phyloP scores from a whole-genome alignment of 2,888 invertebrate species.

The Morpho helenor region DNA sequence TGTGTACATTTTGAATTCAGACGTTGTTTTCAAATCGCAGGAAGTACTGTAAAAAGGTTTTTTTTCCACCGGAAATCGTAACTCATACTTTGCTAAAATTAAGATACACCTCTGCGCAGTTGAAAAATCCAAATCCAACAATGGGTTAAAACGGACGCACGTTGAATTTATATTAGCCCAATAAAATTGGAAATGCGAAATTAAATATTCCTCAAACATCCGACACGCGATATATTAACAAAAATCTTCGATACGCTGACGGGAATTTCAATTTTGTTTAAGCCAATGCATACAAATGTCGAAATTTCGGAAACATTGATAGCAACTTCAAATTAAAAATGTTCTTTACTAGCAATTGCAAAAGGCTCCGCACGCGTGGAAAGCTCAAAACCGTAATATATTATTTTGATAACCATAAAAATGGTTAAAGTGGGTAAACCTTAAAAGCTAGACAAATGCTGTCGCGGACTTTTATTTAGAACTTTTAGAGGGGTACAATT shows the following conservation, averaged over 20 bases:
- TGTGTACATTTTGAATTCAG: too few species aligned
- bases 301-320: slow-evolving; percentile 27
- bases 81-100: slow-evolving; percentile 24
- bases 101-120: slow-evolving; percentile 1
- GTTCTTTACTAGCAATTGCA: too few species aligned
- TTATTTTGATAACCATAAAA: too few species aligned
- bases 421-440: too few species aligned
- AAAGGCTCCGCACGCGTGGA: too few species aligned
- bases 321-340: too few species aligned
- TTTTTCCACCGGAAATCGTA: slow-evolving; percentile 20
- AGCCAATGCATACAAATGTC: slow-evolving; percentile 43
- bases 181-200: slow-evolving; percentile 35
- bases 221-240: slow-evolving; percentile 48
- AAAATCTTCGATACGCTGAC: slow-evolving; percentile 51
- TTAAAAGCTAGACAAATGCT: too few species aligned
- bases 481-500: too few species aligned
- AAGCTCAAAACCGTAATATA: too few species aligned
- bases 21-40: not conserved
- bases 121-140: slow-evolving; percentile 28
- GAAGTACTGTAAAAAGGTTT: slow-evolving; percentile 19
- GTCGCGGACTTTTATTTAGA: too few species aligned
- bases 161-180: slow-evolving; percentile 36
- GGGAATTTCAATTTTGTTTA: slow-evolving; percentile 46
- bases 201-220: slow-evolving; percentile 54
- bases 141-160: slow-evolving; percentile 30